phyloP scores from a whole-genome alignment of 2,113 vertebrate genomes.

The Larimichthys crocea region DNA sequence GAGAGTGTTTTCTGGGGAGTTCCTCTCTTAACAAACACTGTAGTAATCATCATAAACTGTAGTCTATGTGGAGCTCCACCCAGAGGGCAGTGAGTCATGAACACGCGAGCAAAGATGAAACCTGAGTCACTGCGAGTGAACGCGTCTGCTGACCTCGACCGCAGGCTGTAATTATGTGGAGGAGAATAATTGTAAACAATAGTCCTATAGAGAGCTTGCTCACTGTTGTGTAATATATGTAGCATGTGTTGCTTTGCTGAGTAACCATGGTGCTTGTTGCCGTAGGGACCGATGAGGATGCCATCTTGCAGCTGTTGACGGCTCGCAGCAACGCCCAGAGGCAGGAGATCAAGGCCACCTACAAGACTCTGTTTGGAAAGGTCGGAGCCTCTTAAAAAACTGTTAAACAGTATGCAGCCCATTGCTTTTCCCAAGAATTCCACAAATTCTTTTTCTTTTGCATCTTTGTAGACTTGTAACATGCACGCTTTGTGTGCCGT shows the following conservation, averaged over 20 bases:
- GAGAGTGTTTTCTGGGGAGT: not conserved
- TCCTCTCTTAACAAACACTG: slow-evolving; percentile 2
- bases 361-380: slow-evolving; percentile 94
- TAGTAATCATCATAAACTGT: slow-evolving; percentile 6
- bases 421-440: not conserved
- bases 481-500: not conserved
- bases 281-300: slow-evolving; percentile 93
- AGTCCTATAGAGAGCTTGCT: not conserved
- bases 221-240: slow-evolving; percentile 5
- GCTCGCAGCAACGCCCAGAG: slow-evolving; percentile 91
- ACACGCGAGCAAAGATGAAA: slow-evolving; percentile 38
- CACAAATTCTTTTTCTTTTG: not conserved
- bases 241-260: not conserved
- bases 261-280: slow-evolving; percentile 58
- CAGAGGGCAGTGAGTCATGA: slow-evolving; percentile 51
- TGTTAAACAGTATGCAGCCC: no score
- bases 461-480: not conserved
- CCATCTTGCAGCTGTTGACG: slow-evolving; percentile 89
- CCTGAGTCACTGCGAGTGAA: slow-evolving; percentile 33
- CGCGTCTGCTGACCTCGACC: slow-evolving; percentile 21
- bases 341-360: slow-evolving; percentile 88
- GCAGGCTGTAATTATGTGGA: slow-evolving; percentile 44
- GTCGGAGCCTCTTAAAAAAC: slow-evolving; percentile 76
- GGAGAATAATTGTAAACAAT: slow-evolving; percentile 9
- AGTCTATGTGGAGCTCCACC: slow-evolving; percentile 27